A percentile compares a stretch with the other conserved stretches of the same genome.
Evolutionary conservation across 2,888 invertebrate species (phyloP).

Genomic region (Caprella mutica): DNA sequence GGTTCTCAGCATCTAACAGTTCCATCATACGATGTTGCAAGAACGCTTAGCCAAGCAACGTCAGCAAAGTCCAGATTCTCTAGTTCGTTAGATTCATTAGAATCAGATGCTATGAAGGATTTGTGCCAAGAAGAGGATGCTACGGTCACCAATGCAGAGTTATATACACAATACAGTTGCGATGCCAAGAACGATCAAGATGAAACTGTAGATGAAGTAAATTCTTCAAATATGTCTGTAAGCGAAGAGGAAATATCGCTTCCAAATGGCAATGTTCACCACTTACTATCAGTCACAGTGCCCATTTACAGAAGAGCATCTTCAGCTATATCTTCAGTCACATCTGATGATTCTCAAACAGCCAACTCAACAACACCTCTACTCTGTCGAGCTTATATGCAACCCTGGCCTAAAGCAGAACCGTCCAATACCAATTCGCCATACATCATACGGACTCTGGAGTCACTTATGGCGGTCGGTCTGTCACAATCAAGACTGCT

Average conservation of each 20-base stretch:
- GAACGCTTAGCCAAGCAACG: conserved; percentile 10
- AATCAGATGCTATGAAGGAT: not conserved
- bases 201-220: not conserved
- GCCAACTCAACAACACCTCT: conserved; percentile 17
- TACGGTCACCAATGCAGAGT: not conserved
- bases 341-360: conserved; percentile 9
- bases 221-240: not conserved
- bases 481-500: conserved; percentile 21
- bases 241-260: not conserved
- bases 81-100: not conserved
- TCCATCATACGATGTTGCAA: conserved; percentile 28
- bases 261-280: not conserved
- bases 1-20: conserved; percentile 32
- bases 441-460: conserved; percentile 24
- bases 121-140: not conserved
- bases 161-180: too few relatives aligned
- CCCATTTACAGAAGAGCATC: not conserved
- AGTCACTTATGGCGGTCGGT: conserved; percentile 28
- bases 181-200: not conserved
- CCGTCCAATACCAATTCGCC: conserved; percentile 19
- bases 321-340: not conserved
- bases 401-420: conserved; percentile 15
- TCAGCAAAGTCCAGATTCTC: too few relatives aligned
- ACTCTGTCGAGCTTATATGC: conserved; percentile 18
- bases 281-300: not conserved